These are phyloP conservation scores for Pelobates cultripes DNA, from an alignment of 2,797 vertebrate species.

Conservation along the genomic window DNA sequence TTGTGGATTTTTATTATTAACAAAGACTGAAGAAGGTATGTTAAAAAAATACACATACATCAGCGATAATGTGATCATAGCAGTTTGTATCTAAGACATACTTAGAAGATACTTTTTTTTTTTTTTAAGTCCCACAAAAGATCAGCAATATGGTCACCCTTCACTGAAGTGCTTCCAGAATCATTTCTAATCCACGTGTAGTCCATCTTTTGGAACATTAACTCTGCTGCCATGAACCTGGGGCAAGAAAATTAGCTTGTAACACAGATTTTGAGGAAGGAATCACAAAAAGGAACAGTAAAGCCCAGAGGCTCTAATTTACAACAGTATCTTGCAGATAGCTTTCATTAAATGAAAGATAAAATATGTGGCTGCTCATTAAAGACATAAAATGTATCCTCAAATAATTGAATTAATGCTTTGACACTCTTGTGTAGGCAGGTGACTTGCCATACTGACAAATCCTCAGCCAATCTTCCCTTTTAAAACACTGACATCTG, in stretches of 20 bases:
- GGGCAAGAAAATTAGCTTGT: neutral
- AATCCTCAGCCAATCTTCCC: neutral
- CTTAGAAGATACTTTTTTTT: no score
- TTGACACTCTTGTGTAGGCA: neutral
- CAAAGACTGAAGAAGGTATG: no score
- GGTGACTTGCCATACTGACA: neutral
- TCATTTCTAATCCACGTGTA: neutral
- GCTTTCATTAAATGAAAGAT: neutral
- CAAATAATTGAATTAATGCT: conserved; percentile 1
- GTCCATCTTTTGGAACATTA: neutral
- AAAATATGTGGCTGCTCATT: neutral
- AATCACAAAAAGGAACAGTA: neutral
- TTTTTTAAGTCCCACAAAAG: no score
- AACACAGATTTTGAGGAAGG: no score
- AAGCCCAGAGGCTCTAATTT: neutral
- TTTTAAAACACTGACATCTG: conserved; percentile 6
- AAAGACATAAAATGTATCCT: neutral
- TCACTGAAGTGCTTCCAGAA: neutral
- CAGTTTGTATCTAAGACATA: no score
- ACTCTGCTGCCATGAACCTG: neutral
- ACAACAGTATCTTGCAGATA: neutral
- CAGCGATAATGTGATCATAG: no score
- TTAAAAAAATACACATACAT: no score
- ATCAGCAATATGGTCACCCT: no score
- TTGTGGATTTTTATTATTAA: no score